phyloP scores from a whole-genome alignment of 2,797 vertebrate genomes.

The Falco biarmicus region DNA sequence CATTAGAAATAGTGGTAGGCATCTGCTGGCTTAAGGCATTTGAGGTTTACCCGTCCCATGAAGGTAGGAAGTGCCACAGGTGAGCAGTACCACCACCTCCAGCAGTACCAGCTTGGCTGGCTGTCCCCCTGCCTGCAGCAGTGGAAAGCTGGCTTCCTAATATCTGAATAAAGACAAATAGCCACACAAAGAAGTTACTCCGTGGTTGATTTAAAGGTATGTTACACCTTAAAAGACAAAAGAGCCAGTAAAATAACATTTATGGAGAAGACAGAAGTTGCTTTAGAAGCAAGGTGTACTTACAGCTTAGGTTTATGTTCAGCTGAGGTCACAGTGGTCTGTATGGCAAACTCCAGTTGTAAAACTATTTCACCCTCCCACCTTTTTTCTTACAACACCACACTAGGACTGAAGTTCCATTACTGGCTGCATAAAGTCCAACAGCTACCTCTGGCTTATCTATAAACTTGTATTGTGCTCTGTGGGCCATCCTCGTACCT shows the following conservation, averaged over 20 bases:
- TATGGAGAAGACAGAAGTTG: background rate
- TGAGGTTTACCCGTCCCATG: background rate
- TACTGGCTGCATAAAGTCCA: background rate
- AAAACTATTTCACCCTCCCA: background rate
- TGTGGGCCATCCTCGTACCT: background rate
- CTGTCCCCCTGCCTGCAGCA: background rate
- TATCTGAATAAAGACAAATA: background rate
- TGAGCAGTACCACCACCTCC: background rate
- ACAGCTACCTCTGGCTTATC: background rate
- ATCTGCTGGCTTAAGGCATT: background rate
- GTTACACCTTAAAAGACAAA: background rate
- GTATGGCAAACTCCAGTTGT: background rate
- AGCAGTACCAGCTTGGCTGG: background rate
- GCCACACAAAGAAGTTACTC: background rate
- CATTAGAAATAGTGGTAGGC: background rate
- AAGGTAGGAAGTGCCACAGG: background rate
- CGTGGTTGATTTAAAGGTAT: background rate
- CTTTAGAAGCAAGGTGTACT: background rate
- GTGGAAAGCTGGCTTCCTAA: background rate
- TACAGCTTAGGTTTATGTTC: background rate
- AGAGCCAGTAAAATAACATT: background rate
- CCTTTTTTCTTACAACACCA: background rate
- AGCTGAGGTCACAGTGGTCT: background rate
- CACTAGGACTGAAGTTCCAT: background rate
- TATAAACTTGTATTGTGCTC: background rate